Conservation (phyloP, 2,888 invertebrate species). For the Automeris io region DNA sequence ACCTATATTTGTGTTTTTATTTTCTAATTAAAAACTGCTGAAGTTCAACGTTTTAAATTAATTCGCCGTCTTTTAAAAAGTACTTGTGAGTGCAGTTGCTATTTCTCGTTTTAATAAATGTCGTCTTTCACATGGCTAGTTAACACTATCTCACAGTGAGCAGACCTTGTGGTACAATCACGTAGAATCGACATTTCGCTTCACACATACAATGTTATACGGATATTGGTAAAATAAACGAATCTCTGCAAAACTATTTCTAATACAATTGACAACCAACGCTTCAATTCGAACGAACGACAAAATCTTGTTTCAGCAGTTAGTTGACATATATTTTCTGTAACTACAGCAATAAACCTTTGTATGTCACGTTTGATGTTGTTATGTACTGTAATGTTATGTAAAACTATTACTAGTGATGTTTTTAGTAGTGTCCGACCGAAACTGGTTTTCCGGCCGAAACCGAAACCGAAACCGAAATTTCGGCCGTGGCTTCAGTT, state of each 20-base stretch:
- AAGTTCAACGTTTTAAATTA: conserved; percentile 36
- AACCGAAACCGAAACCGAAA: no score
- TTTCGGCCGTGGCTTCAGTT: no score
- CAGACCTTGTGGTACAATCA: conserved; percentile 28
- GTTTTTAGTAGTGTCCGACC: no score
- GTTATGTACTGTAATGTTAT: no score
- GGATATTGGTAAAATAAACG: neutral
- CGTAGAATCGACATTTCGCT: conserved; percentile 13
- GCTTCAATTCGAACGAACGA: no score
- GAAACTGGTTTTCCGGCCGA: no score
- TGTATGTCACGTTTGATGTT: no score
- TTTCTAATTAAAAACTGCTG: conserved; percentile 19
- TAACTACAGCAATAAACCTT: no score
- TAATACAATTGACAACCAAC: no score
- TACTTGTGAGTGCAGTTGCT: conserved; percentile 38
- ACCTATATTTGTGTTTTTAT: conserved; percentile 18
- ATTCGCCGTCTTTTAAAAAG: conserved; percentile 24
- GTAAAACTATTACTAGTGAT: no score
- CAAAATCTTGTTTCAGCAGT: neutral
- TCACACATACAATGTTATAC: neutral
- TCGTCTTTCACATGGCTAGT: conserved; percentile 28
- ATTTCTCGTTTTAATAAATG: conserved; percentile 12
- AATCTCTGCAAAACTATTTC: neutral
- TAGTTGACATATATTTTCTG: neutral
- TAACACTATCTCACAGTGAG: conserved; percentile 45